These are phyloP conservation scores for Lacerta agilis DNA, from an alignment of 2,797 vertebrate genomes.

Conservation along the genomic window DNA sequence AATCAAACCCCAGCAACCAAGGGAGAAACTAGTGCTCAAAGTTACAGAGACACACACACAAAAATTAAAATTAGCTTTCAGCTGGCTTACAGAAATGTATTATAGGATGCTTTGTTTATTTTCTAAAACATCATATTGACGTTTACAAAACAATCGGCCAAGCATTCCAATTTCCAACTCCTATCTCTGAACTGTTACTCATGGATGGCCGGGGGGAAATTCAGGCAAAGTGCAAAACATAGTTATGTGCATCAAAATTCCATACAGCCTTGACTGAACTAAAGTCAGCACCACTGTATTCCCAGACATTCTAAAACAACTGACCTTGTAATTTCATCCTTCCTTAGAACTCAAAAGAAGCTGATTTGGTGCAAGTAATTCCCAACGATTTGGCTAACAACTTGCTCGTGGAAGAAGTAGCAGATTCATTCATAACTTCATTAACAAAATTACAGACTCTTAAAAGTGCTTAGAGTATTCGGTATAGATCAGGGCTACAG, in stretches of 20 bases:
- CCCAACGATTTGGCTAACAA: not conserved
- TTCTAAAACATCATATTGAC: not conserved
- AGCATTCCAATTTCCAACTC: not conserved
- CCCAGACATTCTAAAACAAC: not conserved
- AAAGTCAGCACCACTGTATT: not conserved
- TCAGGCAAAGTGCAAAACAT: not conserved
- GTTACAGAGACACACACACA: not conserved
- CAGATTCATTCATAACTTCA: not conserved
- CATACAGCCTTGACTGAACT: not conserved
- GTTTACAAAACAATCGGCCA: not conserved
- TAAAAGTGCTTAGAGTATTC: not conserved
- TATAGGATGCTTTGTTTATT: too few species aligned
- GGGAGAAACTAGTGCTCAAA: not conserved
- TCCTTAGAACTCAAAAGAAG: not conserved
- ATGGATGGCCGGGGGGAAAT: not conserved
- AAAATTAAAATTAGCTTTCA: not conserved
- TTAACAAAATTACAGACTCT: not conserved
- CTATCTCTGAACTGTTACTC: not conserved
- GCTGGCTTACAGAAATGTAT: not conserved
- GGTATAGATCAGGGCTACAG: not conserved
- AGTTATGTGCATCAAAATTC: not conserved
- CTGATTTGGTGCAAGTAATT: not conserved
- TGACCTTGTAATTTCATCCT: not conserved
- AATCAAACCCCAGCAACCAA: not conserved
- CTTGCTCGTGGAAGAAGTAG: not conserved